These are phyloP conservation scores for Cebuella pygmaea DNA, from an alignment of 2,797 vertebrate species.

Conservation along the genomic window DNA sequence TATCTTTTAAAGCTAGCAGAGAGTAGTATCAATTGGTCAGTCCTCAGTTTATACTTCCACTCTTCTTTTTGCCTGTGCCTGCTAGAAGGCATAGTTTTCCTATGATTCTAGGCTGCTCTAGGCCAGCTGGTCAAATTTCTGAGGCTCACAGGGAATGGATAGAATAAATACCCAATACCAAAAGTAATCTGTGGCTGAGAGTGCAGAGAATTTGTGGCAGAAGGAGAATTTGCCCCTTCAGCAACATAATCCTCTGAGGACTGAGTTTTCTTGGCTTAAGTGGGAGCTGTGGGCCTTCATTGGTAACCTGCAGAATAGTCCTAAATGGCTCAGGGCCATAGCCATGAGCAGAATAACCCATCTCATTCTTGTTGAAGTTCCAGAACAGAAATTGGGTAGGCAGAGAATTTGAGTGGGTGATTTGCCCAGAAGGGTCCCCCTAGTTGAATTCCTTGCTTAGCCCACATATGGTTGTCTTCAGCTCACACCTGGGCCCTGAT, in stretches of 20 bases:
- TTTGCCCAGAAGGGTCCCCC: neutral
- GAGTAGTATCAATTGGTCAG: neutral
- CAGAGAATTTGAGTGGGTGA: neutral
- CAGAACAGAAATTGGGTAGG: constrained; percentile 8
- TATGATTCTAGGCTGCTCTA: constrained; percentile 6
- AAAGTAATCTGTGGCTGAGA: constrained; percentile 42
- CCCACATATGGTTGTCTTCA: neutral
- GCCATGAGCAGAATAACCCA: neutral
- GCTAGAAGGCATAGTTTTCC: neutral
- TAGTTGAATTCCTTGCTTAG: neutral
- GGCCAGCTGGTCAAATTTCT: constrained; percentile 43
- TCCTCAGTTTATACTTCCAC: neutral
- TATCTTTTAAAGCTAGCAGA: constrained; percentile 25
- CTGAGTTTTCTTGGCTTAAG: constrained; percentile 38
- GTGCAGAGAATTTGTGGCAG: constrained; percentile 44
- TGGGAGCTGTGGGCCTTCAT: neutral
- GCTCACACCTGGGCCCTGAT: neutral
- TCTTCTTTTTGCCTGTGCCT: constrained; percentile 33
- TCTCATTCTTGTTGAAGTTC: constrained; percentile 22
- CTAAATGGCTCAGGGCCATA: neutral
- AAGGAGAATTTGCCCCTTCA: constrained; percentile 56
- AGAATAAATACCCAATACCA: constrained; percentile 53
- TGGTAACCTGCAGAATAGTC: neutral
- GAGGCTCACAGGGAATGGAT: constrained; percentile 29
- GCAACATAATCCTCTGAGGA: constrained; percentile 5